These are phyloP conservation scores for Pyrocoelia pectoralis DNA, from an alignment of 2,888 invertebrate genomes.

Conservation along the genomic window DNA sequence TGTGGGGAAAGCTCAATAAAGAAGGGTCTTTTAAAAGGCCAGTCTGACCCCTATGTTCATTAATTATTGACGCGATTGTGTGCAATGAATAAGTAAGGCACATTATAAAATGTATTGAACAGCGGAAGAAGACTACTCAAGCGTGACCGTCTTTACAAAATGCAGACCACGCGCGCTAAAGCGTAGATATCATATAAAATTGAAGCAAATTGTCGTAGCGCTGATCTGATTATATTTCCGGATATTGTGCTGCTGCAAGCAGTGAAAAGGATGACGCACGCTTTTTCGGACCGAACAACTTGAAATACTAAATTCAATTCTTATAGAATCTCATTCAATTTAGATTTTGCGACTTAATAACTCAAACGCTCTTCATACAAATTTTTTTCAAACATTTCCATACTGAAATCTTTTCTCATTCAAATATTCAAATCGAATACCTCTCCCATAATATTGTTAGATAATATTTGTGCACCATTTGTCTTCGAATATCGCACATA, in stretches of 20 bases:
- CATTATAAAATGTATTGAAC: constrained; percentile 57
- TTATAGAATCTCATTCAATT: constrained; percentile 5
- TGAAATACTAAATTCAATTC: constrained; percentile 34
- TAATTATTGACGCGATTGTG: constrained; percentile 61
- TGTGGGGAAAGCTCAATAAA: constrained; percentile 59
- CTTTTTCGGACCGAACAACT: constrained; percentile 32
- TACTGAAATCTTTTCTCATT: no score
- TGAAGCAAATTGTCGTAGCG: constrained; percentile 57
- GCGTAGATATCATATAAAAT: constrained; percentile 58
- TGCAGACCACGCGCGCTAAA: constrained; percentile 55
- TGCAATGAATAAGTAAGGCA: constrained; percentile 62
- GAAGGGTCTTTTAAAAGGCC: constrained; percentile 58
- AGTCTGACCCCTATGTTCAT: constrained; percentile 57
- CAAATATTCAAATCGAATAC: no score
- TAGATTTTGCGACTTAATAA: no score
- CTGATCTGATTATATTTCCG: constrained; percentile 56
- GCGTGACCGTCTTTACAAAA: constrained; percentile 37
- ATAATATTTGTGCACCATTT: no score
- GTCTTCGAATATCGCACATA: no score
- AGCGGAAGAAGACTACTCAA: constrained; percentile 36
- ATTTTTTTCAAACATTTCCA: no score
- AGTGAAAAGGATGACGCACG: constrained; percentile 40
- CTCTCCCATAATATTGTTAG: no score
- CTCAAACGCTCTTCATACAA: no score
- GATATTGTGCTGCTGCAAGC: constrained; percentile 47